Conservation (phyloP, 2,113 vertebrate genomes). For the Aldabrachelys gigantea region DNA sequence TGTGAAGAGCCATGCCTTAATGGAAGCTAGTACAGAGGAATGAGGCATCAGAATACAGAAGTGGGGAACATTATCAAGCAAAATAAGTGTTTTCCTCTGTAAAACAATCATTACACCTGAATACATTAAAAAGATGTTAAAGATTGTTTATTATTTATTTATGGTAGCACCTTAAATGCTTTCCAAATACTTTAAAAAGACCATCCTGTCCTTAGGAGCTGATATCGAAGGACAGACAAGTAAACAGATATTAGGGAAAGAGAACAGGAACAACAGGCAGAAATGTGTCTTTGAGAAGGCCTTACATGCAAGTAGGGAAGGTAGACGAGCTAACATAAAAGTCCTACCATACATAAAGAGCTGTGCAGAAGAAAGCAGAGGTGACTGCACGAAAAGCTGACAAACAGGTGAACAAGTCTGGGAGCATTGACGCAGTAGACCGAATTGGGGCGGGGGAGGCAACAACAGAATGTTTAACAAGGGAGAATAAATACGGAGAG, state of each 20-base stretch:
- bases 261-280: neutral
- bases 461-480: neutral
- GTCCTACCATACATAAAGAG: neutral
- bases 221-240: neutral
- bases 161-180: neutral
- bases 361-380: neutral
- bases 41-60: neutral
- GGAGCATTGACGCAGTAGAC: neutral
- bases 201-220: neutral
- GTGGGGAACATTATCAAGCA: neutral
- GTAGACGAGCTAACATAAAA: neutral
- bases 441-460: neutral
- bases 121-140: neutral
- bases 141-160: constrained; percentile 8
- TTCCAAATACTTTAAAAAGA: neutral
- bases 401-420: neutral
- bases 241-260: neutral
- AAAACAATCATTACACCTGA: neutral
- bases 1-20: constrained; percentile 52
- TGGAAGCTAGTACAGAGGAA: constrained; percentile 42
- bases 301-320: neutral
- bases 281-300: neutral
- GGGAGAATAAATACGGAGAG: neutral
- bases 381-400: neutral
- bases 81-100: constrained; percentile 20